Evolutionary conservation across 2,113 vertebrate genomes (phyloP), one percentile per base, ranked within the genome.

Genomic region (Zosterops lateralis): DNA sequence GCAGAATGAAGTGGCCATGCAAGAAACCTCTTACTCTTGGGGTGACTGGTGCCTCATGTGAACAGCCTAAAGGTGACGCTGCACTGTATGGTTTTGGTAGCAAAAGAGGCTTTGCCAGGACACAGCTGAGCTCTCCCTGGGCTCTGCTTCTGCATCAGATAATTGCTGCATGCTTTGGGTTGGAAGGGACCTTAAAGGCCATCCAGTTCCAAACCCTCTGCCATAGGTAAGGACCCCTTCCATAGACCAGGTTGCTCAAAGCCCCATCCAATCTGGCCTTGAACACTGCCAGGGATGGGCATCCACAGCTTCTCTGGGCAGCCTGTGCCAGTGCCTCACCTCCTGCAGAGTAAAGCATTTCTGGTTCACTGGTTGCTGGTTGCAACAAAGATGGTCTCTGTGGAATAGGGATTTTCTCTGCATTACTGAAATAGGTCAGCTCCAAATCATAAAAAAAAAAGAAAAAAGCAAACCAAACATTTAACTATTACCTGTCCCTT

Each of bases 341-440:
- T 16, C 62, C 12, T 0, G 0, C 25, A 56, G 2, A 12, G 21
- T 19, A 16, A 76, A 48, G 64, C 1, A 1, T 70, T 70, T 56
- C 21, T 7, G 12, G 13, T 54, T 89, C 51, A 13, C 36, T 28
- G 32, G 24, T 24, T 60, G 28, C 50, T 72, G 51, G 19, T 64
- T 83, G 36, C 34, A 54, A n/a, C 4, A 5, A 29, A 62, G 38
- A 78, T 58, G 38, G 10, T 89, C 10, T 54, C 61, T 78, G 60
- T 31, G 64, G 31, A 42, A 76, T 12, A 38, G 24, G 31, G 34
- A 62, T 70, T 48, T 42, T 62, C n/a, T 6, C 61, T 51, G 42
- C 32, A 7, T n/a, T 71, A 44, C 40, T 81, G 56, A 92, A 89
- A 74, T 42, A 81, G 60, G 60, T 81, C 73, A 84, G 56, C 44